Conservation (phyloP, 2,797 vertebrate genomes). For the Echiichthys vipera region DNA sequence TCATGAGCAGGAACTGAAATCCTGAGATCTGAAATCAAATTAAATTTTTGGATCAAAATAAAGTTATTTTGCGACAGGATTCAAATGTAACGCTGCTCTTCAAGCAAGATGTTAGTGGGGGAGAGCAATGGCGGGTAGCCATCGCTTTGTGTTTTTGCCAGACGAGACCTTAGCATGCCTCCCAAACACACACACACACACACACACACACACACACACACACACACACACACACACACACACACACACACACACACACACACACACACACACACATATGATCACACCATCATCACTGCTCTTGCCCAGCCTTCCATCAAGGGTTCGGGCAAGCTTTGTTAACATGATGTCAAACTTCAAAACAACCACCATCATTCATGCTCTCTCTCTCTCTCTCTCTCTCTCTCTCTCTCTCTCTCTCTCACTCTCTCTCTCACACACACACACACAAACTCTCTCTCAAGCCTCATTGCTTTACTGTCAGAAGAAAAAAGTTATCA, state of each 20-base stretch:
- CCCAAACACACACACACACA: conserved; percentile 12
- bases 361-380: conserved; percentile 65
- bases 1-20: not conserved
- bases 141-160: conserved; percentile 26
- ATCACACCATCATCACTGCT: conserved; percentile 38
- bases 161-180: conserved; percentile 27
- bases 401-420: not conserved
- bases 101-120: conserved; percentile 23
- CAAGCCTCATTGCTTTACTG: conserved; percentile 28
- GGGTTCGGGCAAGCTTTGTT: conserved; percentile 75
- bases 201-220: conserved; percentile 23
- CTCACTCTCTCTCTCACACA: not conserved
- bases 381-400: conserved; percentile 1
- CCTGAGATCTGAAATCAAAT: not conserved
- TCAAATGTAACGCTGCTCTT: conserved; percentile 7
- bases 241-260: conserved; percentile 23
- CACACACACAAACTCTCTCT: no score
- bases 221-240: conserved; percentile 6
- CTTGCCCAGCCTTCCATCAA: conserved; percentile 51
- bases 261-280: conserved; percentile 7
- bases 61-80: conserved; percentile 3
- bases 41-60: not conserved
- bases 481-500: conserved; percentile 53
- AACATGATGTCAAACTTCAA: conserved; percentile 79
- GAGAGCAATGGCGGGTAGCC: conserved; percentile 10